These are phyloP conservation scores for Emydura subglobosa DNA, from an alignment of 2,113 vertebrate species.

Conservation along the genomic window DNA sequence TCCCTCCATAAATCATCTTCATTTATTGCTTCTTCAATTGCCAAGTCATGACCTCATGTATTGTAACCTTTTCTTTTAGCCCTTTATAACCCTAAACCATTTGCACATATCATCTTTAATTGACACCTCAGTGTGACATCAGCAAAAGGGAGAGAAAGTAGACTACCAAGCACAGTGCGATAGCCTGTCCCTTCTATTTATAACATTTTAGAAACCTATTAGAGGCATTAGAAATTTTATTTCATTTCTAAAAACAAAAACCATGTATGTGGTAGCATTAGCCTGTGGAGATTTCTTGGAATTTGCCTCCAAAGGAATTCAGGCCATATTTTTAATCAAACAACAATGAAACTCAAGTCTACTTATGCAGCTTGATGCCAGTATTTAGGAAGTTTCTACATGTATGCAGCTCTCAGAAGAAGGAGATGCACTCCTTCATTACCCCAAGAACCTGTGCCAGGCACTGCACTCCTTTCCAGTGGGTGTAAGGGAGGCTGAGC, in stretches of 20 bases:
- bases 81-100: conserved; percentile 76
- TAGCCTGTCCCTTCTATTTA: conserved; percentile 32
- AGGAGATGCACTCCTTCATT: neutral
- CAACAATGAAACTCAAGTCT: neutral
- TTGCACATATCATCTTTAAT: conserved; percentile 83
- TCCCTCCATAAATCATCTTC: conserved; percentile 56
- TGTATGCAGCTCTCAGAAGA: rapidly evolving
- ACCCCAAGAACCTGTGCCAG: rapidly evolving
- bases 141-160: conserved; percentile 70
- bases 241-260: neutral
- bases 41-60: conserved; percentile 66
- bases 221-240: neutral
- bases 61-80: conserved; percentile 76
- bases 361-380: neutral
- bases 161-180: conserved; percentile 33
- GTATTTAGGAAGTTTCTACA: neutral
- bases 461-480: neutral
- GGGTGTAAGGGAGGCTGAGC: neutral
- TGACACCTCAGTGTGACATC: conserved; percentile 78
- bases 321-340: neutral
- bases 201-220: conserved; percentile 53
- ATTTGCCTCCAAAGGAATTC: neutral
- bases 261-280: neutral
- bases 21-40: conserved; percentile 75
- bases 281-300: neutral